Base-by-base conservation (phyloP, 2,797 vertebrate species). In the Enteromius viviparus region DNA sequence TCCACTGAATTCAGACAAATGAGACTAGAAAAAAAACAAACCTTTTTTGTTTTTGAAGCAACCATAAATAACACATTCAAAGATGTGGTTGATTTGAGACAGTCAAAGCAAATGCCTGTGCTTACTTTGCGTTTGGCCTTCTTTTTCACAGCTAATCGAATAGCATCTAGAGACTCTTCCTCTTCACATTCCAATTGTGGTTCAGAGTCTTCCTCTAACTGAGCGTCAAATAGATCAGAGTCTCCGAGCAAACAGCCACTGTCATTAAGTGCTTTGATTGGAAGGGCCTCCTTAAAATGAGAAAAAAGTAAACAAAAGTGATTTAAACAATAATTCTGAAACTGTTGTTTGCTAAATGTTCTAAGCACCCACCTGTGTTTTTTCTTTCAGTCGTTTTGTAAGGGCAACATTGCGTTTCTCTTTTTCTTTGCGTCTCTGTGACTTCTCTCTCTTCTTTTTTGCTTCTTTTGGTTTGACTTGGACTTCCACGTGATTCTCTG, bases 231-330 rank as follows among this genome's bases (percentile, higher is more conserved):
- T 81, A 99, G 95, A 6, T 99, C 97, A 8, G 94, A 94, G 91
- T 99, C 95, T 15, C 93, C 92, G 68, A 98, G 94, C 42, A 92
- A 94, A 92, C 96, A 99, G 1, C 97, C 97, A n/a, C 98, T 99
- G 89, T 99, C 97, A 77, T 97, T 96, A 68, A 96, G 87, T 37
- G 86, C 80, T 74, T 84, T 71, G 45, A 87, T 89, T 47, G 90
- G 85, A 62, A 87, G 85, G 0, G 81, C 58, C 9, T 87, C 89
- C 92, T 95, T 86, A 70, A 9, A 83, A 79, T 5, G 1, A 45
- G 3, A 47, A 8, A 19, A 80, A 37, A 80, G 1, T 5, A 37
- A 71, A 23, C n/a, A 1, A n/a, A 58, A 76, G 26, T 53, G 26
- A 74, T 11, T 34, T 14, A 53, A 53, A 53, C 17, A 32, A 19